phyloP scores from a whole-genome alignment of 2,113 vertebrate genomes.

The Mastomys coucha region DNA sequence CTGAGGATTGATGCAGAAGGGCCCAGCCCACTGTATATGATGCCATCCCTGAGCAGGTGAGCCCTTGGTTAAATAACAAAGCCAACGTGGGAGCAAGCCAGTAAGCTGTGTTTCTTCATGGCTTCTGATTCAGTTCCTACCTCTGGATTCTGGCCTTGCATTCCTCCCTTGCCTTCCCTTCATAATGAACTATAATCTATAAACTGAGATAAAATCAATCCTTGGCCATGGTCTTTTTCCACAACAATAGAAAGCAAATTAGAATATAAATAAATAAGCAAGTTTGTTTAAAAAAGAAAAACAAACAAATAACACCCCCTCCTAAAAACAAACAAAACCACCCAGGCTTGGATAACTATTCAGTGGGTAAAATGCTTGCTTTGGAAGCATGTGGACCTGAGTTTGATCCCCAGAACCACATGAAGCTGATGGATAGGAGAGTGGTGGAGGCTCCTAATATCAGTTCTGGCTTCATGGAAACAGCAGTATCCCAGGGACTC shows the following conservation, averaged over 20 bases:
- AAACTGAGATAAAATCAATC: not conserved
- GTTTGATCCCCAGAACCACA: not conserved
- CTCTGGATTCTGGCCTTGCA: not conserved
- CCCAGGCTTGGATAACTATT: not conserved
- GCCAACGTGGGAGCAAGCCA: not conserved
- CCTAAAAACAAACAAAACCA: too few relatives aligned
- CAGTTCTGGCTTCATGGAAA: not conserved
- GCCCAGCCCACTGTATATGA: not conserved
- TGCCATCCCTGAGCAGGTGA: not conserved
- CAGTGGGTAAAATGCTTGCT: not conserved
- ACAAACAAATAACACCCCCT: too few relatives aligned
- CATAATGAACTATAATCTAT: not conserved
- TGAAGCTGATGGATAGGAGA: not conserved
- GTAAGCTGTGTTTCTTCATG: not conserved
- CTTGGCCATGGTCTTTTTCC: not conserved
- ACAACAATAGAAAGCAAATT: not conserved
- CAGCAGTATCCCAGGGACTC: not conserved
- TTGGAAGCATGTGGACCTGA: not conserved
- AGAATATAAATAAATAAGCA: not conserved
- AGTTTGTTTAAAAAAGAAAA: not conserved
- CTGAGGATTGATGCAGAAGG: not conserved
- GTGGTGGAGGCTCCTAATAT: not conserved
- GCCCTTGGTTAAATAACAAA: not conserved
- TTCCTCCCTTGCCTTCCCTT: not conserved
- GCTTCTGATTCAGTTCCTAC: not conserved